Base-by-base conservation (phyloP, 2,888 invertebrate genomes). In the Pachydiplax longipennis region DNA sequence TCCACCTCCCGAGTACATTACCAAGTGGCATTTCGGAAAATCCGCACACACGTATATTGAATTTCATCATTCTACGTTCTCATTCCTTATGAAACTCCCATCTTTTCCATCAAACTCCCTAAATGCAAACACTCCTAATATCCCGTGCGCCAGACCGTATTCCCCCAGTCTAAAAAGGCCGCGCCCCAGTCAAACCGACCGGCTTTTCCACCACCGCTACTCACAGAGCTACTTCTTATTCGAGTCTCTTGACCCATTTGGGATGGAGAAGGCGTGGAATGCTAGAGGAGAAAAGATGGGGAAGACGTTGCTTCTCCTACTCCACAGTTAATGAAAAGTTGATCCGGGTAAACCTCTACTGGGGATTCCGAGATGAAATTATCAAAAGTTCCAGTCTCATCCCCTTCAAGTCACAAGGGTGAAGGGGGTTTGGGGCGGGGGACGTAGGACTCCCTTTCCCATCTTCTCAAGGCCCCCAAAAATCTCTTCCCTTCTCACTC, bases 261-360 rank as follows among this genome's bases (percentile, higher is more conserved):
- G 61, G 15, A 2, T 25, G 25, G 31, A 48, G 35, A 35, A 31
- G 58, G 83, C 15, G 83, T 18, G 35, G 31, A 13, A n/a, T 82
- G 48, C 25, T 37, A 53, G n/a, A 53, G 31, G 53, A 53, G 53
- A 53, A 44, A 22, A 44, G 44, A 44, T 37, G 4, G 44, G 44
- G 13, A 58, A 53, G 35, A 15, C 15, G 58, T 58, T 25, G 61
- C 58, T 58, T 61, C 87, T 61, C 48, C 83, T 80, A 31, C 80
- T 83, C 87, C 87, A 40, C 87, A 65, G 87, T 87, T 87, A 87
- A 87, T 87, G 87, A 87, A 87, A 87, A 87, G 87, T 87, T 87
- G 87, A 87, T 87, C 87, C 87, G 87, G 87, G 87, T 87, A 87
- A 87, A 87, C 87, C 87, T 87, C 87, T 87, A 61, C 87, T 87